Evolutionary conservation across 2,888 invertebrate genomes (phyloP), one percentile per base, ranked within the genome.

Genomic region (Tachystola acroxantha): DNA sequence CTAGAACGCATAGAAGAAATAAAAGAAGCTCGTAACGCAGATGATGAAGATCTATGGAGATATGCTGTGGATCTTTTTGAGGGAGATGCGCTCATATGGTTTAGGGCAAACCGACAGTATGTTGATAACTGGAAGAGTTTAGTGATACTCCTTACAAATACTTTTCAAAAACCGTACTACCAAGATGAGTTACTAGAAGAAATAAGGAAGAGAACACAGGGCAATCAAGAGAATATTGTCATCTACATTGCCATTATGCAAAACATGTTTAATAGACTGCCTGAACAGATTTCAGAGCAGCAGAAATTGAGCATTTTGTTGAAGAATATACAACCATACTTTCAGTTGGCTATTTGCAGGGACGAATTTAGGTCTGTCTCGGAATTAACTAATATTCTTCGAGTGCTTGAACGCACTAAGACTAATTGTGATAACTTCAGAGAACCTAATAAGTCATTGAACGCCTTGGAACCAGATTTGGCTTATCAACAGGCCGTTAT

Each of bases 351-450:
- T n/a, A 34, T 36, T 1, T 36, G 36, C 11, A 25, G 36, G 14
- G 36, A 36, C 11, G 2, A 1, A 2, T 37, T 37, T 33, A 10
- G 2, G 14, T 25, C 25, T 10, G 14, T 33, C 7, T n/a, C 25
- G 5, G 25, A 33, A 10, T 10, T 33, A 9, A 13, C 10, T 6
- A 33, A 3, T 7, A 26, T 33, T 13, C 10, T 33, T 1, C 25
- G 39, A 13, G 27, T 39, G 10, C 20, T 42, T 2, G 38, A 39
- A 25, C 29, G 32, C 1, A 38, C 38, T 1, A 42, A 34, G 10
- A 22, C 25, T 14, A 42, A 38, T 16, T 42, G 42, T 27, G 38
- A 38, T 1, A 38, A 31, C n/a, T 42, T 42, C 31, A 29, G 33
- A 10, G 42, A 42, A 36, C 42, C 42, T 0, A 27, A 31, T 7